Evolutionary conservation across 1,140 invertebrate genomes (phyloP), one percentile per base, ranked within the genome.

Genomic region (Marisa cornuarietis): DNA sequence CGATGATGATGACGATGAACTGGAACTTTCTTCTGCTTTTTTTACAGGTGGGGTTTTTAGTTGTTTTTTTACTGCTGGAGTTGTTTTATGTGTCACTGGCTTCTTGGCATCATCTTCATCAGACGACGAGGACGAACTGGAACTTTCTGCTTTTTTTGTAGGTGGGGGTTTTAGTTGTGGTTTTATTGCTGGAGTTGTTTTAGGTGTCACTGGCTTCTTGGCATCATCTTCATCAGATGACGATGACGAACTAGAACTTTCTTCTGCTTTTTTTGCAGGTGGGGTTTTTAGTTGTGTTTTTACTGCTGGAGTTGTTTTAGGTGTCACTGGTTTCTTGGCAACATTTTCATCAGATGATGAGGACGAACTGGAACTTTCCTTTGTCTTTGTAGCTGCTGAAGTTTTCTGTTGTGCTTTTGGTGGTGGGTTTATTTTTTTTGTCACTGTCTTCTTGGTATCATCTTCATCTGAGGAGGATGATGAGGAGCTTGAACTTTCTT

Each of bases 221-320:
- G 74, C 24, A 31, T 52, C 78, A n/a, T 80, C 82, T 74, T 73
- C 78, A 58, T 82, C 73, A 0, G 73, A 75, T 42, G 77, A 79
- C 20, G 80, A 81, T 49, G 73, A 69, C 42, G 69, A 74, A 74
- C 71, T 74, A 6, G 76, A 78, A 20, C 69, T 74, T 20, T 18
- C n/a, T 24, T 76, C 73, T 24, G 74, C 51, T 69, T 78, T 76
- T 26, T 79, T 78, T 7, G 26, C 52, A 31, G 58, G 13, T 14
- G 24, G 54, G n/a, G 72, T 42, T 58, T 66, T 71, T 42, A 62
- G 51, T 74, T 68, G 63, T 51, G 66, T 24, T 49, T 58, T 79
- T 31, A 31, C 54, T 20, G 77, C 49, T 54, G 77, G 42, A 20
- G 8, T 61, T 9, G 51, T 52, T 69, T n/a, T 72, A 52, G 9